Conservation (phyloP, 1,140 invertebrate genomes). For the Coptotermes formosanus region DNA sequence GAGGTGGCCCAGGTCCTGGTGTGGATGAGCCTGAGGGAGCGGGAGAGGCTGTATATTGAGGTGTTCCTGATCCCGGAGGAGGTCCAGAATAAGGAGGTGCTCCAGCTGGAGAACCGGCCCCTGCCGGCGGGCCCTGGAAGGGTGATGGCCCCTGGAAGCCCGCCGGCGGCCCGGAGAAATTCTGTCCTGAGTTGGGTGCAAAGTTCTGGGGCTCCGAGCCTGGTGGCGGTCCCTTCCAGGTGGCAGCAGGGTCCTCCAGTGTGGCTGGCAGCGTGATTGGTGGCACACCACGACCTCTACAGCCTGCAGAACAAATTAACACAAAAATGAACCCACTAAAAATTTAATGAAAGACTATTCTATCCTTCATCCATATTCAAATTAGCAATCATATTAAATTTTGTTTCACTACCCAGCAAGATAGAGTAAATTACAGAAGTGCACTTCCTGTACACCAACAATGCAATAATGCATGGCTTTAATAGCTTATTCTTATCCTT, state of each 20-base stretch:
- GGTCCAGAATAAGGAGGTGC: constrained; percentile 60
- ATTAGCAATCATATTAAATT: too few relatives aligned
- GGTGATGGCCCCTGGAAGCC: constrained; percentile 60
- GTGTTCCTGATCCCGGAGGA: constrained; percentile 67
- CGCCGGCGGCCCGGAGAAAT: constrained; percentile 56
- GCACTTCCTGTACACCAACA: too few relatives aligned
- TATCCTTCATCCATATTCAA: neutral
- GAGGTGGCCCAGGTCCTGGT: constrained; percentile 62
- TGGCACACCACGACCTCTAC: constrained; percentile 63
- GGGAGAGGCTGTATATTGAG: constrained; percentile 72
- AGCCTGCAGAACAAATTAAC: constrained; percentile 52
- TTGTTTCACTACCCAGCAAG: too few relatives aligned
- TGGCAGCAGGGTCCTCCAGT: constrained; percentile 65
- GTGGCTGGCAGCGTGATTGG: constrained; percentile 63
- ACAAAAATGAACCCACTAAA: neutral
- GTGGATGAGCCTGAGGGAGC: constrained; percentile 74
- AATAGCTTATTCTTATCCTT: too few relatives aligned
- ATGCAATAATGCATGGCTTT: too few relatives aligned
- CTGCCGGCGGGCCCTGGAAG: constrained; percentile 61
- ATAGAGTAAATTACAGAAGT: too few relatives aligned
- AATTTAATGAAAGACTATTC: neutral
- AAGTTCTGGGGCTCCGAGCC: constrained; percentile 61
- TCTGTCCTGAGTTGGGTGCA: constrained; percentile 56
- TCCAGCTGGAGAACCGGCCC: constrained; percentile 62
- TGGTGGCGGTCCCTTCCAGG: constrained; percentile 66